Conservation (phyloP, 1,140 invertebrate genomes). For the Cyrtorhinus lividipennis region DNA sequence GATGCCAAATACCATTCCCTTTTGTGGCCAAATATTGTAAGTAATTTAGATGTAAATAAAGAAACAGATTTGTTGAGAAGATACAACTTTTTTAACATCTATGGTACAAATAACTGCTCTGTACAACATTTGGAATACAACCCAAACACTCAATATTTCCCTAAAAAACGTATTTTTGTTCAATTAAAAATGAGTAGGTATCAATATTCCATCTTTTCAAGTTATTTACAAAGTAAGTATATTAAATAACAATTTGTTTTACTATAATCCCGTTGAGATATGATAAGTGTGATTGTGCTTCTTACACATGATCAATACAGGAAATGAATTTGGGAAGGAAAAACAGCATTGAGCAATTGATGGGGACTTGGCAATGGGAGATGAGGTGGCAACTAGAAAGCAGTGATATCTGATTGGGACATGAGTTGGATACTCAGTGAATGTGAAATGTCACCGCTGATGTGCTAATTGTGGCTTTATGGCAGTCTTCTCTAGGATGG, state of each 20-base stretch:
- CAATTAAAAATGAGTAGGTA: background rate
- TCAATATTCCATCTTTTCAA: background rate
- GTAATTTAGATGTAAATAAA: no score
- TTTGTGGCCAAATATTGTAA: no score
- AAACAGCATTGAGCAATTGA: no score
- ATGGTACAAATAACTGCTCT: background rate
- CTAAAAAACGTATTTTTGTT: background rate
- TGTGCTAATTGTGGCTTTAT: no score
- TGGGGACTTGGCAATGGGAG: no score
- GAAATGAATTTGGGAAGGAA: background rate
- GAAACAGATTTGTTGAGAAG: background rate
- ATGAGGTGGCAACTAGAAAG: no score
- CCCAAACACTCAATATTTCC: background rate
- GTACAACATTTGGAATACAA: background rate
- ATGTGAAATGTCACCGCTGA: no score
- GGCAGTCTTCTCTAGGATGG: no score
- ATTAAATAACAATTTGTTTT: background rate
- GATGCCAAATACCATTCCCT: no score
- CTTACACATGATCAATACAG: background rate
- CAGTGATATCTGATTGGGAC: no score
- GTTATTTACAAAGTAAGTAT: background rate
- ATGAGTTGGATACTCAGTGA: no score
- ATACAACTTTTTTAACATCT: background rate
- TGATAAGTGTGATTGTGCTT: background rate
- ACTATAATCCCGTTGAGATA: background rate